Conservation (phyloP, 2,888 invertebrate species). For the Dexiosoma caninum region DNA sequence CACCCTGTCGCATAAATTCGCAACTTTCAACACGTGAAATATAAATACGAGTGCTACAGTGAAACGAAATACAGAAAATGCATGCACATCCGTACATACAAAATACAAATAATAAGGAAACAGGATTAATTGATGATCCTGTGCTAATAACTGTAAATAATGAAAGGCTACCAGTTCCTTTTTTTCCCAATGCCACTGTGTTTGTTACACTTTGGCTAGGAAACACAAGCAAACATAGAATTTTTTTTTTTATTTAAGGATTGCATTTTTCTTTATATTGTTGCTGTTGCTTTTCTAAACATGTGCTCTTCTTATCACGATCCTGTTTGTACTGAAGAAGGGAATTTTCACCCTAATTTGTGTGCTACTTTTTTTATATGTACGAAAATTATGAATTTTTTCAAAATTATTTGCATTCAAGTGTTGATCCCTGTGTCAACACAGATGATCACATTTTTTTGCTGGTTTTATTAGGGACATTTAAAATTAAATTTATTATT, state of each 20-base stretch:
- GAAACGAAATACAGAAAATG: conserved; percentile 19
- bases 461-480: not conserved
- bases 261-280: not conserved
- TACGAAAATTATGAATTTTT: conserved; percentile 46
- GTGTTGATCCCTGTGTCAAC: conserved; percentile 77
- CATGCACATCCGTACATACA: no score
- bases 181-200: conserved; percentile 1
- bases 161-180: conserved; percentile 49
- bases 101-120: conserved; percentile 40
- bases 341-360: conserved; percentile 22
- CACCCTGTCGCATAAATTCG: conserved; percentile 36
- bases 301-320: conserved; percentile 28
- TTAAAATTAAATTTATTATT: conserved; percentile 28
- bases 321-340: not conserved
- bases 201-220: conserved; percentile 53
- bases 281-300: conserved; percentile 19
- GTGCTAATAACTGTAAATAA: conserved; percentile 58
- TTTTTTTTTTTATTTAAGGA: not conserved
- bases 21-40: conserved; percentile 58
- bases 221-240: conserved; percentile 14
- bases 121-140: conserved; percentile 61
- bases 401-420: conserved; percentile 57
- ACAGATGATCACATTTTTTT: conserved; percentile 78
- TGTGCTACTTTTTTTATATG: not conserved
- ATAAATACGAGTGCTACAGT: not conserved